Conservation (phyloP, 2,888 invertebrate species). For the Meloe dianella region DNA sequence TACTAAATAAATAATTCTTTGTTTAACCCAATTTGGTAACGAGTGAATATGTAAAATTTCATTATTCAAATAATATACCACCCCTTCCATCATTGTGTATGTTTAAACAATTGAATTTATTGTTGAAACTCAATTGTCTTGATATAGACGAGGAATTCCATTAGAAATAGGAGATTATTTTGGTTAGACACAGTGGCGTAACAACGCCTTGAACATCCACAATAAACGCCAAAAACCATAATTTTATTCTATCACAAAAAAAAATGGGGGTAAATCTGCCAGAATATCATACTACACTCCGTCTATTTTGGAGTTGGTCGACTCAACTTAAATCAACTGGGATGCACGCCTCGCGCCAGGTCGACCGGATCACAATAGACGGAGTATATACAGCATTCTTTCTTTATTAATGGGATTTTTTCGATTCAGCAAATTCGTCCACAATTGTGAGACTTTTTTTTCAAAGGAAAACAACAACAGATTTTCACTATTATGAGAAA, state of each 20-base stretch:
- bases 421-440: background rate
- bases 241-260: no score
- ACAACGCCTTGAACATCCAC: no score
- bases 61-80: background rate
- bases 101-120: conserved; percentile 2
- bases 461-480: background rate
- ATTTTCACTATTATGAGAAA: background rate
- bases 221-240: no score
- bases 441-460: background rate
- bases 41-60: background rate
- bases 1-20: background rate
- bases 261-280: no score
- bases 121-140: background rate
- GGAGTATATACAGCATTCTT: background rate
- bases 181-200: no score
- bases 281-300: no score
- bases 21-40: background rate
- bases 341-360: no score
- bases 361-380: background rate
- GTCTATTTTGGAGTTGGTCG: no score
- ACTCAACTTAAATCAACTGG: no score
- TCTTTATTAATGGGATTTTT: background rate
- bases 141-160: no score
- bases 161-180: no score
- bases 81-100: background rate